Evolutionary conservation across 2,888 invertebrate species (phyloP).

Genomic region (Eristalis arbustorum): DNA sequence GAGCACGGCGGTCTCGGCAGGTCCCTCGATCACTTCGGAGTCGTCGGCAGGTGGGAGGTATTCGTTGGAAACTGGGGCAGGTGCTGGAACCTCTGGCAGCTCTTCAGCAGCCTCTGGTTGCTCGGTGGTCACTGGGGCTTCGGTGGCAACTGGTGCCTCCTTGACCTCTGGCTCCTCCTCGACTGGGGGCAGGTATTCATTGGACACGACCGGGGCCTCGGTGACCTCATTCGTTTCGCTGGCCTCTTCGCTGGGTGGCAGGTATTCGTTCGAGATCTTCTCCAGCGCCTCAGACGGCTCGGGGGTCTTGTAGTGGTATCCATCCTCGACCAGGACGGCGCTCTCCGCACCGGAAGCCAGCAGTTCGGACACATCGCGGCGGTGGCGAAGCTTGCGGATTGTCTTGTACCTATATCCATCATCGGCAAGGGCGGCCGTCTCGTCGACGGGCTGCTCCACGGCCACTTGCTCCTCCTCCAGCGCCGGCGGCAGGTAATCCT

Average conservation of each 20-base stretch:
- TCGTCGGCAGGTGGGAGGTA: conserved; percentile 66
- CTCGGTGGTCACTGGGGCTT: conserved; percentile 9
- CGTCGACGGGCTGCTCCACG: conserved; percentile 33
- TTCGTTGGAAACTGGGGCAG: conserved; percentile 27
- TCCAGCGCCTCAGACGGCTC: not conserved
- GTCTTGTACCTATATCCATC: conserved; percentile 72
- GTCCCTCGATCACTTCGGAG: conserved; percentile 18
- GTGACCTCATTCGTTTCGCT: conserved; percentile 31
- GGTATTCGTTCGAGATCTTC: conserved; percentile 52
- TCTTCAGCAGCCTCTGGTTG: not conserved
- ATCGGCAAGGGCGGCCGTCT: conserved; percentile 49
- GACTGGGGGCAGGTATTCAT: conserved; percentile 69
- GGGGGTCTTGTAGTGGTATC: conserved; percentile 72
- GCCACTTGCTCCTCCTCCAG: conserved; percentile 33
- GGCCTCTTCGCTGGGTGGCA: conserved; percentile 73
- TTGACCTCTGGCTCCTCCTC: not conserved
- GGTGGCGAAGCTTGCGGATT: conserved; percentile 66
- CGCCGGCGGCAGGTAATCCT: conserved; percentile 44
- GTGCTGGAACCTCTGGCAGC: not conserved
- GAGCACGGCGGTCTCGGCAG: conserved; percentile 24
- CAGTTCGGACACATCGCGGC: conserved; percentile 76
- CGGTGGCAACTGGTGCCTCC: not conserved
- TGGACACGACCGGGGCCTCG: conserved; percentile 10
- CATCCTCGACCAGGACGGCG: conserved; percentile 70
- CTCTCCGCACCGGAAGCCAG: conserved; percentile 71